Base-by-base conservation (phyloP, 2,797 vertebrate species). In the Margarornis squamiger region DNA sequence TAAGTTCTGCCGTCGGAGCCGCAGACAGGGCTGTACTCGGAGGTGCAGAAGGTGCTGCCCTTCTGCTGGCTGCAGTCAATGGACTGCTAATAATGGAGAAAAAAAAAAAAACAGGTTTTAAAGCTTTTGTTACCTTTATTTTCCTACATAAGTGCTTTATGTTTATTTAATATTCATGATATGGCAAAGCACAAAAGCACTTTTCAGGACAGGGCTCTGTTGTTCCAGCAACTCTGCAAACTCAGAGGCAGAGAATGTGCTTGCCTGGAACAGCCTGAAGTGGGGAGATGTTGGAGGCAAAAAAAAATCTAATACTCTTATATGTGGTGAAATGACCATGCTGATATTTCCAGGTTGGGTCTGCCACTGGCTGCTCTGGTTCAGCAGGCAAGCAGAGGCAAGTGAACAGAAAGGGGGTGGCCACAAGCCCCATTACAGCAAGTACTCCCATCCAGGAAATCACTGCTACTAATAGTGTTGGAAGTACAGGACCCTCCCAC, bases 1-100 rank as follows among this genome's bases (percentile, higher is more conserved):
- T 97, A 97, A 1, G 95, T 96, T 29, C 3, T 74, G 58, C 95
- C 91, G 3, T 97, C 76, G 1, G 95, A 96, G 46, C 85, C 97
- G 0, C 97, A 97, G 46, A 90, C 23, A 48, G 88, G 88, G 80
- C 4, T 78, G 74, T 73, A 90, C 39, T 90, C 88, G 2, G 88
- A 59, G 67, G 74, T 73, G 88, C 88, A 90, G 30, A n/a, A 0
- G 34, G 2, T 4, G 36, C 2, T 1, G 1, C 23, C 36, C 4
- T 34, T 51, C 15, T 59, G 74, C 11, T 10, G 4, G 2, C 0
- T 29, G 71, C 96, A 96, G 39, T 96, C 91, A 2, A 87, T 2
- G 39, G 2, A 2, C 20, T 71, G 72, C 61, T 46, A 45, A 52
- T 68, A 77, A 55, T 14, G 48, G 59, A 93, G 27, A 41, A 41